Percentiles rank a stretch among this genome's conserved stretches.
Evolutionary conservation across 1,140 invertebrate species (phyloP).

Genomic region (Heliconius nattereri): DNA sequence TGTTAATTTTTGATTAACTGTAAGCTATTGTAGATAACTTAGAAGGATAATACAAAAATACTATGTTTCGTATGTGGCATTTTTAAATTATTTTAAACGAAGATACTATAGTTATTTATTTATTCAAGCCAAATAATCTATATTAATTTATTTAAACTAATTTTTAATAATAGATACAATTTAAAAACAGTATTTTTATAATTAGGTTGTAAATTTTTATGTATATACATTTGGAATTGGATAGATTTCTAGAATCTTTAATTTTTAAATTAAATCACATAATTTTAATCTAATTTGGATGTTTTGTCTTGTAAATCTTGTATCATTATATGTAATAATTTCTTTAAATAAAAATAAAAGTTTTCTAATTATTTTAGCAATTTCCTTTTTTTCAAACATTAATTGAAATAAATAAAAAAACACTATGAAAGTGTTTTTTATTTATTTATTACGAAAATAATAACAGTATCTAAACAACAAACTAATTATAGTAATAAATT

Average conservation of each 20-base stretch:
- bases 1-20: background rate
- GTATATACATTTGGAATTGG: background rate
- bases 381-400: background rate
- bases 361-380: background rate
- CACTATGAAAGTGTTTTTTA: no score
- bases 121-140: no score
- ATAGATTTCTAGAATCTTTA: background rate
- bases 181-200: slow-evolving; percentile 1
- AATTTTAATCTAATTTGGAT: background rate
- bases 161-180: background rate
- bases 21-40: slow-evolving; percentile 9
- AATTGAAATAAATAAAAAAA: no score
- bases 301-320: background rate
- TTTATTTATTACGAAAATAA: no score
- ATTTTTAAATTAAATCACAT: background rate
- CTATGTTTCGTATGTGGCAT: background rate
- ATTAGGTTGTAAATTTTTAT: background rate
- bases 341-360: background rate
- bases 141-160: background rate
- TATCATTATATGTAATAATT: background rate
- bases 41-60: background rate
- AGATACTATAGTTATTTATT: background rate
- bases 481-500: background rate
- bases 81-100: background rate
- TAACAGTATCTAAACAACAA: background rate